phyloP scores from a whole-genome alignment of 2,888 invertebrate genomes.

The Folsomia candida region DNA sequence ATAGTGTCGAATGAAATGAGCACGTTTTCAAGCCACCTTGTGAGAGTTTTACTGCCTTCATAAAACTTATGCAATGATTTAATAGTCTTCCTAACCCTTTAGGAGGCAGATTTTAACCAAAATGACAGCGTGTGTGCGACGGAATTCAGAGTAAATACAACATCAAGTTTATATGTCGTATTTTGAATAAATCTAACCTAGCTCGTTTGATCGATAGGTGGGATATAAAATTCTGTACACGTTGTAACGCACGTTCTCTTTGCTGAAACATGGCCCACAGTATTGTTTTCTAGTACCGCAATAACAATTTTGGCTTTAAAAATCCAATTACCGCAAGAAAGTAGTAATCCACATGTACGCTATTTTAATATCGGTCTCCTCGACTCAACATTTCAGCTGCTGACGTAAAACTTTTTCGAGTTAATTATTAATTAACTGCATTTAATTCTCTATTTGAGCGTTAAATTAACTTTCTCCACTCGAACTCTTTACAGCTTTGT shows the following conservation, averaged over 20 bases:
- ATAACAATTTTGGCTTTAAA: not conserved
- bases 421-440: not conserved
- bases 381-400: not conserved
- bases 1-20: not conserved
- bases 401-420: not conserved
- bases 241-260: too few species aligned
- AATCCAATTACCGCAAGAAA: not conserved
- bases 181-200: too few species aligned
- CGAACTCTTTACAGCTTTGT: not conserved
- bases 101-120: not conserved
- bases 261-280: too few species aligned
- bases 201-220: too few species aligned
- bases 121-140: not conserved
- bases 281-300: not conserved
- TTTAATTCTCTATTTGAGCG: not conserved
- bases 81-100: not conserved
- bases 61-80: slow-evolving; percentile 22
- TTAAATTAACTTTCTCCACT: not conserved
- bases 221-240: too few species aligned
- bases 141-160: too few species aligned
- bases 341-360: not conserved
- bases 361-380: not conserved
- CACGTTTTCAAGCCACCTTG: not conserved
- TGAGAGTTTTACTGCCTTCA: slow-evolving; percentile 13
- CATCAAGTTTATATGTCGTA: too few species aligned